Percentiles rank a stretch among this genome's conserved stretches.
Evolutionary conservation across 2,797 vertebrate species (phyloP).

Genomic region (Aldrovandia affinis): DNA sequence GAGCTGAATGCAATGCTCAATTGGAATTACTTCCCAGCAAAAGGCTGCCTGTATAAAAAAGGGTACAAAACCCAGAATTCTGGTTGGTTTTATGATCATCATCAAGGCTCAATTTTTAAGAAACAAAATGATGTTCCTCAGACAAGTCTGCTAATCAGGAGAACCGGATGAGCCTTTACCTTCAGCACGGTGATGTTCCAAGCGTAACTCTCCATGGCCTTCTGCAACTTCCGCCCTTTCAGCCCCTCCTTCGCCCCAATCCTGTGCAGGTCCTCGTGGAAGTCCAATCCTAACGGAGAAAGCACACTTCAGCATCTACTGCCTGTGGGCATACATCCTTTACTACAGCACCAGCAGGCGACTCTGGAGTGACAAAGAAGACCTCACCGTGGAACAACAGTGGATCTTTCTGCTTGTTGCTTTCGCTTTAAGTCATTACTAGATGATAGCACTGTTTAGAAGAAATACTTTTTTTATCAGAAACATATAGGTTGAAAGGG

Average conservation of each 20-base stretch:
- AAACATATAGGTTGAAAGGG: too few relatives aligned
- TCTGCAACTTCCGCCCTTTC: constrained; percentile 88
- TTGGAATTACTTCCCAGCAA: background rate
- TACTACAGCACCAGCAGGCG: background rate
- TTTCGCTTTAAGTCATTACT: too few relatives aligned
- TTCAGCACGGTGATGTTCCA: constrained; percentile 98
- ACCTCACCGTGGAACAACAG: background rate
- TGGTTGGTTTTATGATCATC: background rate
- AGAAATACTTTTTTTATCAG: too few relatives aligned
- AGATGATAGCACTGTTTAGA: too few relatives aligned
- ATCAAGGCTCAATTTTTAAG: background rate
- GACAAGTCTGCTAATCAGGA: background rate
- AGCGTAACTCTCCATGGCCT: constrained; percentile 92
- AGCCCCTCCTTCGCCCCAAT: constrained; percentile 87
- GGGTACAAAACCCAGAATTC: background rate
- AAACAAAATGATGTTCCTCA: background rate
- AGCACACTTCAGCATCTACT: constrained; percentile 3
- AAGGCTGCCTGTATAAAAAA: background rate
- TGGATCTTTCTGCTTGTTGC: too few relatives aligned
- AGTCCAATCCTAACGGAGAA: constrained; percentile 78
- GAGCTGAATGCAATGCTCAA: background rate
- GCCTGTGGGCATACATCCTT: background rate
- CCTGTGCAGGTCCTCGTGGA: constrained; percentile 87
- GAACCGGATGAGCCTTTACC: constrained; percentile 67
- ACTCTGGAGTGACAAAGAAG: background rate